These are phyloP conservation scores for Melipona bicolor DNA, from an alignment of 2,888 invertebrate species.

Conservation along the genomic window DNA sequence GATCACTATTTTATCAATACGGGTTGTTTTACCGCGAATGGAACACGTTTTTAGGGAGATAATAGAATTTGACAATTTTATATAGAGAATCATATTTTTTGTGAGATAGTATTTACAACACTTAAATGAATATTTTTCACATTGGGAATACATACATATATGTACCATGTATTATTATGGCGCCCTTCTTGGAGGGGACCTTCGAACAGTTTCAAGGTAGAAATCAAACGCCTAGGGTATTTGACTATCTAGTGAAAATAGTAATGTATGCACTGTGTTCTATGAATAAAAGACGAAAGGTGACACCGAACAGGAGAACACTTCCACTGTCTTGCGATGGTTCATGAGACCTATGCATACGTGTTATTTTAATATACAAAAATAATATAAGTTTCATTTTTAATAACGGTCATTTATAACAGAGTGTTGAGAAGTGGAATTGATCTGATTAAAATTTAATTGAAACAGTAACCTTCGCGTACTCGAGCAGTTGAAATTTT, in stretches of 20 bases:
- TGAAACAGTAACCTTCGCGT: conserved; percentile 13
- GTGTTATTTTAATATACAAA: conserved; percentile 62
- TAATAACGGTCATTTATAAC: conserved; percentile 37
- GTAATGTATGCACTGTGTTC: conserved; percentile 49
- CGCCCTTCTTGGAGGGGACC: conserved; percentile 70
- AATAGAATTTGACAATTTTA: conserved; percentile 76
- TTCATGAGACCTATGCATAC: conserved; percentile 46
- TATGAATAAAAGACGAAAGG: conserved; percentile 24
- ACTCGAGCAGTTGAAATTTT: conserved; percentile 12
- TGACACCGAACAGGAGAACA: conserved; percentile 35
- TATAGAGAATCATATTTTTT: conserved; percentile 82
- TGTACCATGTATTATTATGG: conserved; percentile 49
- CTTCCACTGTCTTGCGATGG: conserved; percentile 52
- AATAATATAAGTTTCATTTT: conserved; percentile 66
- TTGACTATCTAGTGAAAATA: conserved; percentile 69
- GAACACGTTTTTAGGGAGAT: conserved; percentile 62
- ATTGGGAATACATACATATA: conserved; percentile 64
- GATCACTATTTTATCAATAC: conserved; percentile 46
- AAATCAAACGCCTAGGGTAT: conserved; percentile 71
- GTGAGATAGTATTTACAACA: conserved; percentile 79
- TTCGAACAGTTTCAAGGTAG: conserved; percentile 77
- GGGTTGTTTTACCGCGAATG: conserved; percentile 53
- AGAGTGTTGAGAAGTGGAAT: conserved; percentile 49
- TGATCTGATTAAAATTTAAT: conserved; percentile 34
- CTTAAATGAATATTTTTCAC: conserved; percentile 79